Evolutionary conservation across 1,140 invertebrate species (phyloP), one percentile per base, ranked within the genome.

Genomic region (Leptinotarsa texana): DNA sequence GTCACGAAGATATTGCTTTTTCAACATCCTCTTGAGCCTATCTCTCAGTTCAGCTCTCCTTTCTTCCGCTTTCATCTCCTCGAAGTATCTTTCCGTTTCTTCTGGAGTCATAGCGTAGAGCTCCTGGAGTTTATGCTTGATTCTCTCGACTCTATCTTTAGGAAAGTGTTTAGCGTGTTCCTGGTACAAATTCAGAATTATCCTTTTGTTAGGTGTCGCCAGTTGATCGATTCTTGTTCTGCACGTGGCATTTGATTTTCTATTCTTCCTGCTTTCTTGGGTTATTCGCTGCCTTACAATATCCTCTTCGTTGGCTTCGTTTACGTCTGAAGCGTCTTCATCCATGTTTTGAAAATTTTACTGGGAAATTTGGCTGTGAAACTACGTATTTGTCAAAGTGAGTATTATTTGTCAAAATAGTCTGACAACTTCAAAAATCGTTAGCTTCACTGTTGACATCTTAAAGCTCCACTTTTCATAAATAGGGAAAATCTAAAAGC

Each of bases 81-180:
- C 73, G 63, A 83, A 83, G 68, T 83, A 83, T 66, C 76, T 78
- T 24, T 80, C 79, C 1, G 82, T 80, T 76, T 83, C 81, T 74
- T 83, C 82, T 3, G 82, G 81, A 8, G 80, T 80, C 82, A 83
- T 83, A 2, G 81, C 79, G 72, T 80, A 83, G 5, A 80, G 69
- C 74, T 82, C 80, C 33, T 81, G 81, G 24, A 83, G 57, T 24
- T 78, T 74, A 17, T 65, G 62, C 48, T 80, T 80, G 15, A 82
- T 73, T 42, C 74, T 75, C 24, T 80, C 76, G 4, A 77, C 78
- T 73, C 77, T 79, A 21, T 80, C 78, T 66, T 65, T 71, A 1
- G 79, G 74, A 18, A 82, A 77, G 61, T 75, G 75, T 33, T 82
- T 62, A 3, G 74, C 73, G 57, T 82, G 76, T 21, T 80, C 49